Conservation (phyloP, 2,797 vertebrate genomes). For the Trachurus trachurus region DNA sequence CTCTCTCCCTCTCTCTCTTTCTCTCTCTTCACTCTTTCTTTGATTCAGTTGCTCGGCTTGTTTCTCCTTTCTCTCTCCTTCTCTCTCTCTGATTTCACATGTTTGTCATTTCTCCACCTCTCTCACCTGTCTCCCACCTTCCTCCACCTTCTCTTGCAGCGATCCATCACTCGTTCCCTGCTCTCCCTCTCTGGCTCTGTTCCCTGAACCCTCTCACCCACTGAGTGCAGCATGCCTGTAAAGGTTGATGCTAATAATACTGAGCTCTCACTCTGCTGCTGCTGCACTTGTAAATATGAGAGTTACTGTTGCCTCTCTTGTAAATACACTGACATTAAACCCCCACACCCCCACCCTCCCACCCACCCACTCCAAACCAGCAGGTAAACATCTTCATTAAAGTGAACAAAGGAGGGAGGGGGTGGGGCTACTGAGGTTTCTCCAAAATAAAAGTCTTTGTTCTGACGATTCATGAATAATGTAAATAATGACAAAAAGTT, state of each 20-base stretch:
- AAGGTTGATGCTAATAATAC: slow-evolving; percentile 87
- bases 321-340: slow-evolving; percentile 36
- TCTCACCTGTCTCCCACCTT: slow-evolving; percentile 9
- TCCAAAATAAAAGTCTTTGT: too few relatives aligned
- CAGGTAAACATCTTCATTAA: slow-evolving; percentile 34
- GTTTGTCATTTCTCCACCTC: slow-evolving; percentile 8
- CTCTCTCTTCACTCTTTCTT: background rate
- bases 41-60: slow-evolving; percentile 4
- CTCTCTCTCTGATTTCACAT: background rate
- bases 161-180: slow-evolving; percentile 17
- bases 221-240: slow-evolving; percentile 74
- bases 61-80: slow-evolving; percentile 4
- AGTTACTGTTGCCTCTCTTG: slow-evolving; percentile 53
- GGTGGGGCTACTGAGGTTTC: background rate
- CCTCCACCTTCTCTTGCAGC: background rate
- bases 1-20: background rate
- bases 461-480: background rate
- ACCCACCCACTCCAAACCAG: background rate
- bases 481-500: background rate
- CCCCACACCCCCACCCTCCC: too few relatives aligned
- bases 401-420: slow-evolving; percentile 1
- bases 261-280: slow-evolving; percentile 53
- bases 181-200: slow-evolving; percentile 50
- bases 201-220: slow-evolving; percentile 72
- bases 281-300: slow-evolving; percentile 61